These are phyloP conservation scores for Acanthurus leucopareius DNA, from an alignment of 2,797 vertebrate species.

Conservation along the genomic window DNA sequence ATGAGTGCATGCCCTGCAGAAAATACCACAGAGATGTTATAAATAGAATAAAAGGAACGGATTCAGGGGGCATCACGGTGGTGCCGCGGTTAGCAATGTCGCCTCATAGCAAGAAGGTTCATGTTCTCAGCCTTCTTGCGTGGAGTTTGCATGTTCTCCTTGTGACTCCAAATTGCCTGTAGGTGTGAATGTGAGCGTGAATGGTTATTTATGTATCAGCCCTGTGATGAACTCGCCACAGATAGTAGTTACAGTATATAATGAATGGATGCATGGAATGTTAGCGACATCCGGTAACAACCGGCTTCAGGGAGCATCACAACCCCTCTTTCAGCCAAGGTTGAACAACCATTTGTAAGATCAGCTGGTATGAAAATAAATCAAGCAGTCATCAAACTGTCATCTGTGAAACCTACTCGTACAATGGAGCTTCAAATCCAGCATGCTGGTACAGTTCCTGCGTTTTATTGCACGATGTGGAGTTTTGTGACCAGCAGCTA, in stretches of 20 bases:
- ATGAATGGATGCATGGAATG: too few species aligned
- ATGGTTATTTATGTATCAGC: too few species aligned
- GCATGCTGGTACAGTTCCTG: background rate
- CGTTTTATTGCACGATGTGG: slow-evolving; percentile 3
- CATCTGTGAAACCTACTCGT: background rate
- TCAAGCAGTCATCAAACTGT: background rate
- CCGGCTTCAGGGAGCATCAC: background rate
- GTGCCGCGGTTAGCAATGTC: too few species aligned
- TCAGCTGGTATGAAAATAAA: slow-evolving; percentile 10
- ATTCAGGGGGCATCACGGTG: too few species aligned
- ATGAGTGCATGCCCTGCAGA: background rate
- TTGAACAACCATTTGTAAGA: slow-evolving; percentile 27
- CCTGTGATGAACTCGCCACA: too few species aligned
- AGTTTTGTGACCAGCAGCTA: slow-evolving; percentile 11
- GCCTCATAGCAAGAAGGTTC: too few species aligned
- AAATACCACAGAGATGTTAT: background rate
- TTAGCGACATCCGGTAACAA: background rate
- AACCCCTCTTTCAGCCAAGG: slow-evolving; percentile 10
- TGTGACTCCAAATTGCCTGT: too few species aligned
- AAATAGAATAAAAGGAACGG: background rate
- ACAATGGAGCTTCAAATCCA: background rate
- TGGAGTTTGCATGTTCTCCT: too few species aligned
- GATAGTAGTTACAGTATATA: too few species aligned
- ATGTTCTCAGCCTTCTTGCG: too few species aligned
- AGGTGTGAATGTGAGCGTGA: too few species aligned